Percentiles rank a stretch among this genome's conserved stretches.
phyloP scores from a whole-genome alignment of 2,888 invertebrate genomes.

The Ophraella communa region DNA sequence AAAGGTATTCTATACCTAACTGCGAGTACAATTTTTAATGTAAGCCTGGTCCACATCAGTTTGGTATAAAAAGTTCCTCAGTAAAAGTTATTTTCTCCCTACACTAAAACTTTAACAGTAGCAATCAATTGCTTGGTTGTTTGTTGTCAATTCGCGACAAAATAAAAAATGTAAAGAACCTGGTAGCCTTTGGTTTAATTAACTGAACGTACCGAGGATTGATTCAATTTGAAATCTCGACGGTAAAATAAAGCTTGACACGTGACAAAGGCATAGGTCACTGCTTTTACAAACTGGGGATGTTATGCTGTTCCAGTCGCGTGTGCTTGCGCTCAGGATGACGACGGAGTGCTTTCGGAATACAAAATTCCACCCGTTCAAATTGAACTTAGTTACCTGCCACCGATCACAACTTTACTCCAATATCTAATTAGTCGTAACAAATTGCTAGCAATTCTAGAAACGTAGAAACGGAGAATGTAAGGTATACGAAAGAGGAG shows the following conservation, averaged over 20 bases:
- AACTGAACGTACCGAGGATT: slow-evolving; percentile 45
- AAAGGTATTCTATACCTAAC: too few relatives aligned
- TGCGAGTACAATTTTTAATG: too few relatives aligned
- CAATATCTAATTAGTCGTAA: slow-evolving; percentile 46
- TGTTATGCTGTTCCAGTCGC: slow-evolving; percentile 41
- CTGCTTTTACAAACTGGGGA: slow-evolving; percentile 42
- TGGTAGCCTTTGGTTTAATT: slow-evolving; percentile 36
- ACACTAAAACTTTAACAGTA: background rate
- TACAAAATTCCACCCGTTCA: slow-evolving; percentile 46
- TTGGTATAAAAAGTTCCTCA: too few relatives aligned
- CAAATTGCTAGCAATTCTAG: slow-evolving; percentile 45
- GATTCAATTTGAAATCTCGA: slow-evolving; percentile 52
- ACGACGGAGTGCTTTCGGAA: slow-evolving; percentile 43
- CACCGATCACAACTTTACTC: slow-evolving; percentile 40
- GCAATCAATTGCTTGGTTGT: background rate
- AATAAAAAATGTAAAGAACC: slow-evolving; percentile 4
- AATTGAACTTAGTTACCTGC: slow-evolving; percentile 44
- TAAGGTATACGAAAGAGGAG: slow-evolving; percentile 12
- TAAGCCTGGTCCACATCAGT: too few relatives aligned
- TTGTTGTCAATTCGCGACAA: too few relatives aligned
- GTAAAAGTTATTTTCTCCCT: too few relatives aligned
- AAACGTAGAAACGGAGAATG: slow-evolving; percentile 39
- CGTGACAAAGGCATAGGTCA: slow-evolving; percentile 54
- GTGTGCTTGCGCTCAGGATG: slow-evolving; percentile 24
- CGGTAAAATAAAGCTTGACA: slow-evolving; percentile 48